Base-by-base conservation (phyloP, 2,888 invertebrate species). In the Nematopogon swammerdamellus region DNA sequence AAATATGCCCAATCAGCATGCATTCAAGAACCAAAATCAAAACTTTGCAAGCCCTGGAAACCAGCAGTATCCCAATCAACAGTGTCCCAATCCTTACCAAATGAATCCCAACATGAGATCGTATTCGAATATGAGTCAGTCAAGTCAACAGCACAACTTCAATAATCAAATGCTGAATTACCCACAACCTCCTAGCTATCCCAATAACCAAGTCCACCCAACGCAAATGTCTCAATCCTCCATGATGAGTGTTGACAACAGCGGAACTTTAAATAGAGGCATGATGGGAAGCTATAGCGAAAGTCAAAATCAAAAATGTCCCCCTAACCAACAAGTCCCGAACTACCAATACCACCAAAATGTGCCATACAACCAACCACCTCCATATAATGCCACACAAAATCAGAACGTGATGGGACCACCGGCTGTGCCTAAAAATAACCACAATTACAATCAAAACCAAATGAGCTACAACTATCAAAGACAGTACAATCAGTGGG, bases 221-320 rank as follows among this genome's bases (percentile, higher is more conserved):
- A 57, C 73, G 58, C 77, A 77, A 60, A 70, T 76, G 68, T 79
- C 77, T 0, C 67, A 77, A 51, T 76, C 77, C 2, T 79, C 79
- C 0, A 60, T 73, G 47, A 79, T 79, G 79, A 79, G 79, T 50
- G 76, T 77, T 0, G 77, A 79, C 51, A 77, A 71, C 55, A 77
- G 73, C 50, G 73, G 70, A 0, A 74, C 71, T 50, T 72, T 74
- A 68, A 67, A 62, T 52, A 60, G 76, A 51, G 75, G 74, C 1
- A 63, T 64, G 0, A 67, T 77, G 62, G 72, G 69, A 52, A 71
- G 65, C 52, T 77, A 70, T 50, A 72, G 72, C 45, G 77, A 75
- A 46, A 71, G 68, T 44, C 66, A 65, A 46, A 68, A 60, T 49
- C 61, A 63, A 30, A 54, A 53, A 29, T 63, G 64, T 47, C 64